Evolutionary conservation across 1,140 invertebrate species (phyloP), one percentile per base, ranked within the genome.

Genomic region (Hyles vespertilio): DNA sequence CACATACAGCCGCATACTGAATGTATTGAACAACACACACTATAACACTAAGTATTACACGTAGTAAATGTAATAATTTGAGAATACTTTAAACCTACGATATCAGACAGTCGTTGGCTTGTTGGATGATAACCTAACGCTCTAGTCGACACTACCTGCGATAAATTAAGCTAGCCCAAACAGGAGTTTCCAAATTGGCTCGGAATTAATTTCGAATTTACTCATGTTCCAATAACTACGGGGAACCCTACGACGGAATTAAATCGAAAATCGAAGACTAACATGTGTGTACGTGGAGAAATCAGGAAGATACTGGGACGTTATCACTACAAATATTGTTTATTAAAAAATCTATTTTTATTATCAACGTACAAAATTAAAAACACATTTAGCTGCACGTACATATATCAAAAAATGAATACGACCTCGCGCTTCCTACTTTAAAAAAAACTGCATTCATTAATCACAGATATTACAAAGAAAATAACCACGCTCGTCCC

Each of bases 401-500:
- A 70, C 67, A 70, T 22, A 22, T 22, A 22, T 22, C 70, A 79
- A 67, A 74, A 76, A 70, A 64, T 72, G 71, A 72, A 67, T 63
- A 56, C 63, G 59, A 47, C 60, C 53, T 61, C 56, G 32, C 46
- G 11, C 11, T 5, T 56, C 11, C 2, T 10, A 48, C 40, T 48
- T 63, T 59, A 66, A 72, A 72, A 72, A 72, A 78, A 80, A 83
- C 67, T 71, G 67, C 71, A 75, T 75, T 71, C 74, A 72, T 59
- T 66, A 84, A 86, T 86, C 83, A 86, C 83, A 86, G 83, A 86
- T 77, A 56, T 10, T 47, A 34, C 66, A 71, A 78, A 79, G 70
- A 68, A 34, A 56, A 67, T 73, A 78, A 73, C 56, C 58, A 59
- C 51, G 58, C 57, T 63, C 65, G 67, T 66, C 67, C 70, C 51